Evolutionary conservation across 2,113 vertebrate genomes (phyloP).

Genomic region (Lichenostomus cassidix): DNA sequence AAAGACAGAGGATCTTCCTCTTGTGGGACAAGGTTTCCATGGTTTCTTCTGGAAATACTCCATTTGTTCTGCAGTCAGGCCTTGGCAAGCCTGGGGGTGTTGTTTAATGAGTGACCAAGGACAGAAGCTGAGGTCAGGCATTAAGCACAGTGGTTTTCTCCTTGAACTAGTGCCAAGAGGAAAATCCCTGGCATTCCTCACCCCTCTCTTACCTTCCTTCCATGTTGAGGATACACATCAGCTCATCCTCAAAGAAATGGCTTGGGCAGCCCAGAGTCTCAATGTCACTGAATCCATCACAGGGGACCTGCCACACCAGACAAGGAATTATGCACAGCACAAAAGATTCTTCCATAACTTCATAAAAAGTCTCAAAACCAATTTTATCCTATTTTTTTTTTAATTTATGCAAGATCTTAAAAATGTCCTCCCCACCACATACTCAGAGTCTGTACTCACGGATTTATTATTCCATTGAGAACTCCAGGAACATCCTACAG

Average conservation of each 20-base stretch:
- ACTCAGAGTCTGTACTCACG: background rate
- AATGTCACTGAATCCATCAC: slow-evolving; percentile 95
- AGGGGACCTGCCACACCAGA: slow-evolving; percentile 84
- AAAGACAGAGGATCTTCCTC: background rate
- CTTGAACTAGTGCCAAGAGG: background rate
- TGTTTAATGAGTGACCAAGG: background rate
- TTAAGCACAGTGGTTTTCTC: background rate
- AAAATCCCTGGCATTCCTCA: background rate
- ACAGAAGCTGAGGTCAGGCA: background rate
- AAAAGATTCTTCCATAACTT: background rate
- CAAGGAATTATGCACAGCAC: background rate
- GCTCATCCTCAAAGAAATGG: slow-evolving; percentile 96
- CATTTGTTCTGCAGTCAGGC: background rate
- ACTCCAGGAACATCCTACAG: background rate
- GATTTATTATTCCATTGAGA: background rate
- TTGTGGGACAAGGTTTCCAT: background rate
- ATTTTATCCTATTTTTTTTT: background rate
- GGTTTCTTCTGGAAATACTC: background rate
- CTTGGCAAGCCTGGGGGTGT: background rate
- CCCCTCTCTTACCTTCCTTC: slow-evolving; percentile 86
- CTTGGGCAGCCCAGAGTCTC: slow-evolving; percentile 91
- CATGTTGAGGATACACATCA: slow-evolving; percentile 90
- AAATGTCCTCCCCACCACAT: background rate
- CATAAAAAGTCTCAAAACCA: background rate
- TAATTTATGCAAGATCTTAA: background rate